Percentiles rank a stretch among this genome's conserved stretches.
Conservation (phyloP, 2,888 invertebrate genomes). For the Macrophya alboannulata region DNA sequence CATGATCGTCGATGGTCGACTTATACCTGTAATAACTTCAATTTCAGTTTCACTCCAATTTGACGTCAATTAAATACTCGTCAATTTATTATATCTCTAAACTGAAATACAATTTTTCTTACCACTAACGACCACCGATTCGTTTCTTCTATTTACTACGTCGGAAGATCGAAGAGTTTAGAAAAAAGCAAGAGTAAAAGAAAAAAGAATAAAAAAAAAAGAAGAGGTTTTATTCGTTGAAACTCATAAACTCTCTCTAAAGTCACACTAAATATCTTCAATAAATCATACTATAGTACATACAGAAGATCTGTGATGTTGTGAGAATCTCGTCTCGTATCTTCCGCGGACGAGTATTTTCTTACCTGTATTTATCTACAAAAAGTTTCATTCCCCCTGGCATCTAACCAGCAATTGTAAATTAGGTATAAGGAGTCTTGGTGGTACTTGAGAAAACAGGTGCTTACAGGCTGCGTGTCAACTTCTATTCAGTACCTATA, state of each 20-base stretch:
- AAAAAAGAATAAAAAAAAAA: not conserved
- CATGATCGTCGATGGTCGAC: slow-evolving; percentile 20
- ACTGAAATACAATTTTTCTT: slow-evolving; percentile 63
- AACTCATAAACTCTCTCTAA: not conserved
- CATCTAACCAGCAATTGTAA: not conserved
- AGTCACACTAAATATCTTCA: slow-evolving; percentile 8
- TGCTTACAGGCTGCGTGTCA: slow-evolving; percentile 1
- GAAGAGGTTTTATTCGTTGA: not conserved
- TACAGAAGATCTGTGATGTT: too few relatives aligned
- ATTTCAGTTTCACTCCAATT: slow-evolving; percentile 66
- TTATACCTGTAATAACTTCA: slow-evolving; percentile 24
- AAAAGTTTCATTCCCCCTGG: not conserved
- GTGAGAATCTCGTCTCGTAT: slow-evolving; percentile 13
- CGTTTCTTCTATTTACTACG: not conserved
- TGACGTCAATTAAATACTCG: slow-evolving; percentile 71
- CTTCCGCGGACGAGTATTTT: not conserved
- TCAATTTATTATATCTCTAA: slow-evolving; percentile 50
- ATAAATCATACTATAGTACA: not conserved
- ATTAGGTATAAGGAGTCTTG: not conserved
- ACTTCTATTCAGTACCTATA: not conserved
- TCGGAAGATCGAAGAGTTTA: not conserved
- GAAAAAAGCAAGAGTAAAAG: not conserved
- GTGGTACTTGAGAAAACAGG: slow-evolving; percentile 16
- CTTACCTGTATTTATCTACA: not conserved
- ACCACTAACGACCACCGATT: slow-evolving; percentile 63